Base-by-base conservation (phyloP, 1,140 invertebrate species). In the Panagrolaimus sp. region DNA sequence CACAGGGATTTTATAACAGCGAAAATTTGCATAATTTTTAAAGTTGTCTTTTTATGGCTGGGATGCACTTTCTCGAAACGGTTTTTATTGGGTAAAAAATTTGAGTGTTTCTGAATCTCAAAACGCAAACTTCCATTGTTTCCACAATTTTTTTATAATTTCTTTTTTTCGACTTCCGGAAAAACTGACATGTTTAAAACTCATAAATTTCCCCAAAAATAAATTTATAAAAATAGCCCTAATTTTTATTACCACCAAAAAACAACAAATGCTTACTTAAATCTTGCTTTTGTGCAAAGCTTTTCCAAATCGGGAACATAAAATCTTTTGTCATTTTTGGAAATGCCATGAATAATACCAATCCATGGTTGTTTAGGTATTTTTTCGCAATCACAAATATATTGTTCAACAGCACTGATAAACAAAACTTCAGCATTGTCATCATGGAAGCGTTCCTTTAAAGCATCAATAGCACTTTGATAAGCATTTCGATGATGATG, bases 401-500 rank as follows among this genome's bases (percentile, higher is more conserved):
- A 52, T 8, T 52, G 48, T 52, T 52, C 48, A 3, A 52, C 48
- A 8, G 48, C 48, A 21, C 17, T 21, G 2, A 52, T 52, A 8
- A 52, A 52, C 8, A 52, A 26, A 2, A 52, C 48, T 3, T 52
- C 48, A 4, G 48, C 48, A 26, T 52, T 52, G 8, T 52, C 48
- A 52, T 52, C 24, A 26, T 26, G 17, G 7, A 52, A 26, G 17
- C 24, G 17, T 21, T 52, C 24, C 24, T 26, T 52, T 26, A 52
- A 52, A 26, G 8, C 8, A 26, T 52, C 8, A 52, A 52, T 52
- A 3, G 48, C 17, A 21, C 17, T 21, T 21, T 21, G 17, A 26
- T 21, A 52, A 21, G 48, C 48, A 26, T 52, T 52, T 26, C 8
- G 17, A 52, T 52, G 48, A 52, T 52, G 48, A 52, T 52, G 48